Conservation (phyloP, 1,140 invertebrate genomes). For the Xylocopa sonorina region DNA sequence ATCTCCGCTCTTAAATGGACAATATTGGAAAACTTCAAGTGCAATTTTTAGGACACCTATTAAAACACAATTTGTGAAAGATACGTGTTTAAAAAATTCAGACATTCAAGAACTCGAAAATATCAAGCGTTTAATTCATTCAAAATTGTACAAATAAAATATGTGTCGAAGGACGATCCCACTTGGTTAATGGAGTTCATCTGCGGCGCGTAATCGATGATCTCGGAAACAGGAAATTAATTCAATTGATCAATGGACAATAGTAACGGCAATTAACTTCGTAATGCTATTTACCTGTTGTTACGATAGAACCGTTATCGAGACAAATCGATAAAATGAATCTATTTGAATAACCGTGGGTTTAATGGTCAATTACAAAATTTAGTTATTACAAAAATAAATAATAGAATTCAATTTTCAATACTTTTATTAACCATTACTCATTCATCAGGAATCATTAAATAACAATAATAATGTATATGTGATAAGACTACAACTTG, state of each 20-base stretch:
- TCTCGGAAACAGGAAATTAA: slow-evolving; percentile 56
- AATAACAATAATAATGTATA: slow-evolving; percentile 53
- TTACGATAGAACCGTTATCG: background rate
- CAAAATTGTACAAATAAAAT: background rate
- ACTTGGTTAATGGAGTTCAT: slow-evolving; percentile 9
- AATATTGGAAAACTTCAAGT: too few relatives aligned
- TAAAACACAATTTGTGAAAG: too few relatives aligned
- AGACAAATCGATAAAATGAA: slow-evolving; percentile 13
- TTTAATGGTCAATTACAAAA: background rate
- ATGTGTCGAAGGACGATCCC: too few relatives aligned
- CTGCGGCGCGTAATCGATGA: background rate
- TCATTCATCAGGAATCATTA: slow-evolving; percentile 48
- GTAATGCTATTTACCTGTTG: background rate
- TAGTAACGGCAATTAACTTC: background rate
- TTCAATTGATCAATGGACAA: slow-evolving; percentile 16
- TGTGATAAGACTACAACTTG: slow-evolving; percentile 21
- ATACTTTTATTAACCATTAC: slow-evolving; percentile 55
- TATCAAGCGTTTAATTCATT: too few relatives aligned
- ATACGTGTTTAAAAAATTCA: too few relatives aligned
- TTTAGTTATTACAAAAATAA: background rate
- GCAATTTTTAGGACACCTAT: too few relatives aligned
- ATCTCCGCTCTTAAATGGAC: too few relatives aligned
- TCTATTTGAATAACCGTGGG: background rate
- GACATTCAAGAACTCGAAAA: too few relatives aligned
- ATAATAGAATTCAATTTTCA: slow-evolving; percentile 16